Conservation (phyloP, 2,797 vertebrate species). For the Hafferia zeledoni region DNA sequence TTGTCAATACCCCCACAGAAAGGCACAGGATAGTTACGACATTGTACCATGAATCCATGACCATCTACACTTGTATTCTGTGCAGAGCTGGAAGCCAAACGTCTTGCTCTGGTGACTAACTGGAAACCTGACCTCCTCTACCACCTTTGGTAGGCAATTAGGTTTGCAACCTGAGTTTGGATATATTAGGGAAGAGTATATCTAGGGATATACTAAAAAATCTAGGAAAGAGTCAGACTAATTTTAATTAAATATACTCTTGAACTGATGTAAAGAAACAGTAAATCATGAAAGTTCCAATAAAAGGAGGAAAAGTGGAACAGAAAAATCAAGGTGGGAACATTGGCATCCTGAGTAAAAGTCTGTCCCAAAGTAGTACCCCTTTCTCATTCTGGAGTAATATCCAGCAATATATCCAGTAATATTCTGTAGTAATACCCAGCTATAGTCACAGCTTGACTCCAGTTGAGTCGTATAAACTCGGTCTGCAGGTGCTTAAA, state of each 20-base stretch:
- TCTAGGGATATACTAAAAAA: not conserved
- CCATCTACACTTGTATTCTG: not conserved
- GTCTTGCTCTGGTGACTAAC: not conserved
- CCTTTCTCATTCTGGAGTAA: not conserved
- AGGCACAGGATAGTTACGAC: not conserved
- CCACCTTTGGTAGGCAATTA: not conserved
- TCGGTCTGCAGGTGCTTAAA: not conserved
- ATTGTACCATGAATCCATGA: not conserved
- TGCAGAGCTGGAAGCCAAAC: not conserved
- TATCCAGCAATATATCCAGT: not conserved
- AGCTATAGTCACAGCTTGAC: not conserved
- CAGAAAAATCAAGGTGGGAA: not conserved
- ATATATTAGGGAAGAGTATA: not conserved
- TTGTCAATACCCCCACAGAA: not conserved
- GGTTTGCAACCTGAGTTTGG: not conserved
- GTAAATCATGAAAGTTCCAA: not conserved
- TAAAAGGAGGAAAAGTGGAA: not conserved
- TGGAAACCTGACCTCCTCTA: not conserved
- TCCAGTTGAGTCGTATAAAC: not conserved
- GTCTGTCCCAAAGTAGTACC: not conserved
- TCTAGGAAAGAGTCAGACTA: not conserved
- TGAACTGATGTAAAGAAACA: not conserved
- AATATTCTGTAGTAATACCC: not conserved
- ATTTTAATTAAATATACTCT: not conserved
- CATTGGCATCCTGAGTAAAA: not conserved